Conservation (phyloP, 1,140 invertebrate species). For the Paraescarpia echinospica region DNA sequence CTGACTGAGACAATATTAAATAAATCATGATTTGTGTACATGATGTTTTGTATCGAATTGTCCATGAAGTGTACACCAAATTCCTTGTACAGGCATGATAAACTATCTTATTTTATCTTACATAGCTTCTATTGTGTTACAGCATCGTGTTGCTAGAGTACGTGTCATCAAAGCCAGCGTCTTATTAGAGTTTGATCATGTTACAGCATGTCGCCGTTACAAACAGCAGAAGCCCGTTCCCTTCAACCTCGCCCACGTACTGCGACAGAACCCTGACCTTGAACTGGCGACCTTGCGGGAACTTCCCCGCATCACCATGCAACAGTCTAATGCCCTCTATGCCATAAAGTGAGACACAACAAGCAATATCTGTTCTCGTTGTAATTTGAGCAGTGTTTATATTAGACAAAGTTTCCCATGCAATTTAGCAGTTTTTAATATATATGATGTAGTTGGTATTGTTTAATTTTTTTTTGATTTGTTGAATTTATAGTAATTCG, state of each 20-base stretch:
- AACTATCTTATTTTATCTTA: no score
- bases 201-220: constrained; percentile 15
- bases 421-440: background rate
- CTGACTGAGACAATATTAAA: no score
- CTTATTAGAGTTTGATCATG: background rate
- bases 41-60: no score
- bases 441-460: background rate
- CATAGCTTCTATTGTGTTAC: background rate
- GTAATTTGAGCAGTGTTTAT: constrained; percentile 38
- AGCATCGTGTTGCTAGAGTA: background rate
- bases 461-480: background rate
- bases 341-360: constrained; percentile 56
- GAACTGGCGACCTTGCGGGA: constrained; percentile 86
- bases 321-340: constrained; percentile 81
- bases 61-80: no score
- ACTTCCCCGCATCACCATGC: constrained; percentile 72
- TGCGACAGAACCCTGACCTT: constrained; percentile 63
- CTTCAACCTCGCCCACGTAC: background rate
- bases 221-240: constrained; percentile 13
- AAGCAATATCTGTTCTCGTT: background rate
- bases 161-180: no score
- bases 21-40: no score
- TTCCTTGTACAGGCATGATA: no score
- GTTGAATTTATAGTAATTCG: background rate
- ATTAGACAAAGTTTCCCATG: background rate